Evolutionary conservation across 2,797 vertebrate genomes (phyloP).

Genomic region (Alca torda): DNA sequence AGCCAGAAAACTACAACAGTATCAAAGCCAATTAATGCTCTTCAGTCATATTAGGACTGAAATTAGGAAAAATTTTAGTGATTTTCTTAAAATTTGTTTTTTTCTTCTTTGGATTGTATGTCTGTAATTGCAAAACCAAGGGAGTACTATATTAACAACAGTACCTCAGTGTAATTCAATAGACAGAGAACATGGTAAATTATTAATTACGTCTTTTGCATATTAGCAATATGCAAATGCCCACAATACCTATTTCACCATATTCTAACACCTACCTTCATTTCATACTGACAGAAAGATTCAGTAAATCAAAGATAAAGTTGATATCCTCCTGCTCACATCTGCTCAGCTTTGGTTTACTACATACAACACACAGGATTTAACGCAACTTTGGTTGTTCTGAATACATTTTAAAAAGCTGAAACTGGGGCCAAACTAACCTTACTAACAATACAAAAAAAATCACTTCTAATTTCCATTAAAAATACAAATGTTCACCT

Average conservation of each 20-base stretch:
- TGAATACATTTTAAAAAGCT: not conserved
- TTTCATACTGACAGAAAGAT: not conserved
- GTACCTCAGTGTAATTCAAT: not conserved
- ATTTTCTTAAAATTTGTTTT: not conserved
- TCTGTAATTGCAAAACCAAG: not conserved
- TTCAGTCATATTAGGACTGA: not conserved
- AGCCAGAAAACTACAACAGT: not conserved
- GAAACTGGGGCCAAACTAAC: not conserved
- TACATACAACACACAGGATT: not conserved
- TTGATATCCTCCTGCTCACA: not conserved
- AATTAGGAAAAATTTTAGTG: not conserved
- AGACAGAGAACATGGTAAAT: not conserved
- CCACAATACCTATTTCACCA: not conserved
- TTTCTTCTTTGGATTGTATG: not conserved
- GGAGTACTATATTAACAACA: not conserved
- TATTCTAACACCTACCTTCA: constrained; percentile 6
- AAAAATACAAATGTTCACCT: not conserved
- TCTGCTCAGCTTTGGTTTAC: not conserved
- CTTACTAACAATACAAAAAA: not conserved
- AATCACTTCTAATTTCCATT: not conserved
- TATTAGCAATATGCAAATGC: not conserved
- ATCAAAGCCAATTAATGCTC: not conserved
- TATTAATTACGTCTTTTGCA: not conserved
- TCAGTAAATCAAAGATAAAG: not conserved
- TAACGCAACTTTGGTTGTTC: not conserved